Percentiles rank a stretch among this genome's conserved stretches.
Evolutionary conservation across 1,140 invertebrate species (phyloP).

Genomic region (Homalodisca vitripennis): DNA sequence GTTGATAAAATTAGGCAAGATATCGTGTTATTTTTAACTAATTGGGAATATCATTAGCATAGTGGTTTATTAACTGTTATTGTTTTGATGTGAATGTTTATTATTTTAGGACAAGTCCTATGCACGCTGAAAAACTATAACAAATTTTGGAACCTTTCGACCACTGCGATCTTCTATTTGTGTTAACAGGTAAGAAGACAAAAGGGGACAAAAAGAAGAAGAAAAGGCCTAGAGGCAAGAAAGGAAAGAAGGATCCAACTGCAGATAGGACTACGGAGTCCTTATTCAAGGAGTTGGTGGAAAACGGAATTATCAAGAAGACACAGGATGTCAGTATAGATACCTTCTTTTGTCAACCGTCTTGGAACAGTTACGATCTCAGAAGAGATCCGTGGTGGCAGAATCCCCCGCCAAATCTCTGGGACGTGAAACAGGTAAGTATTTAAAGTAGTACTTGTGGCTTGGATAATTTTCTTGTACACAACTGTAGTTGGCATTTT

Average conservation of each 20-base stretch:
- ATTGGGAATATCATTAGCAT: too few relatives aligned
- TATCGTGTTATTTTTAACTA: too few relatives aligned
- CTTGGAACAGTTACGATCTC: conserved; percentile 48
- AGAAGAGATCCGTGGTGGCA: conserved; percentile 20
- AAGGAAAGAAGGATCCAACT: conserved; percentile 57
- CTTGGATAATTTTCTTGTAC: too few relatives aligned
- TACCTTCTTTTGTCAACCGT: conserved; percentile 48
- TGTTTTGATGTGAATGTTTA: too few relatives aligned
- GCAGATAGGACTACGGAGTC: conserved; percentile 53
- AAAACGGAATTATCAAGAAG: conserved; percentile 45
- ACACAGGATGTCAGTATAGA: conserved; percentile 41
- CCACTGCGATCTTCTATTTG: background rate
- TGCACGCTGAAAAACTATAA: too few relatives aligned
- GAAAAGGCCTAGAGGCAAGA: conserved; percentile 50
- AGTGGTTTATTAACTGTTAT: too few relatives aligned
- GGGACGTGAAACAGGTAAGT: conserved; percentile 41
- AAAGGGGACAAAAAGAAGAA: conserved; percentile 48
- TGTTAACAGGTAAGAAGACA: conserved; percentile 15
- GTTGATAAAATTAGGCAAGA: too few relatives aligned
- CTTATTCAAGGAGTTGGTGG: conserved; percentile 59
- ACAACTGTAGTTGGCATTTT: too few relatives aligned
- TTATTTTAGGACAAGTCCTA: too few relatives aligned
- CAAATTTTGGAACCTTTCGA: background rate
- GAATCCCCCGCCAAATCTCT: conserved; percentile 49
- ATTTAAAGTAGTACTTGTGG: too few relatives aligned